Evolutionary conservation across 2,113 vertebrate species (phyloP).

Genomic region (Brachyistius frenatus): DNA sequence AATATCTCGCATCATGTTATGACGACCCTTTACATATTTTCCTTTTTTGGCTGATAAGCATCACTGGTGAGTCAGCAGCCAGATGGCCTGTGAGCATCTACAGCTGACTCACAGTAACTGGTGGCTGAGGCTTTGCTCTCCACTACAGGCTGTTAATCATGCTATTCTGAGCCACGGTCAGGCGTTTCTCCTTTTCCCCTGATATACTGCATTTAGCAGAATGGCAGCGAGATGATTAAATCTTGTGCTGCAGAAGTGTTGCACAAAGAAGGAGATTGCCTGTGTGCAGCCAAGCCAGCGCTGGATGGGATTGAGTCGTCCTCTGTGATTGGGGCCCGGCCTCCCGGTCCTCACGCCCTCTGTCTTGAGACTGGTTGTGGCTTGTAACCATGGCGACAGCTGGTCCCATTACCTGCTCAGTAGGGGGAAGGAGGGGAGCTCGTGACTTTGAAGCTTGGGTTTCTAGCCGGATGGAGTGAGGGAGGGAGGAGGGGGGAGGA

Average conservation of each 20-base stretch:
- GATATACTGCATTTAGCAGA: constrained; percentile 46
- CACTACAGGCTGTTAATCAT: constrained; percentile 55
- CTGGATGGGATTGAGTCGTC: constrained; percentile 75
- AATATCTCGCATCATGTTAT: constrained; percentile 27
- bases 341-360: constrained; percentile 7
- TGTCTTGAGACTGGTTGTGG: constrained; percentile 62
- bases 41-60: constrained; percentile 44
- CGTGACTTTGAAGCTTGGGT: constrained; percentile 74
- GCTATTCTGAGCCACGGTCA: constrained; percentile 64
- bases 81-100: constrained; percentile 63
- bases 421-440: constrained; percentile 52
- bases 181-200: constrained; percentile 28
- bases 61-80: constrained; percentile 51
- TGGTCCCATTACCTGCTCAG: constrained; percentile 75
- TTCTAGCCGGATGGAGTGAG: constrained; percentile 61
- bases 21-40: constrained; percentile 43
- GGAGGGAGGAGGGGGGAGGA: constrained; percentile 15
- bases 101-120: constrained; percentile 72
- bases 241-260: constrained; percentile 53
- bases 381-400: constrained; percentile 77
- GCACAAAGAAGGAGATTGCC: constrained; percentile 49
- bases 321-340: constrained; percentile 60
- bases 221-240: constrained; percentile 61
- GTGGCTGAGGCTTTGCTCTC: constrained; percentile 46
- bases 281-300: constrained; percentile 46